These are phyloP conservation scores for Lysandra bellargus DNA, from an alignment of 2,888 invertebrate genomes.

Conservation along the genomic window DNA sequence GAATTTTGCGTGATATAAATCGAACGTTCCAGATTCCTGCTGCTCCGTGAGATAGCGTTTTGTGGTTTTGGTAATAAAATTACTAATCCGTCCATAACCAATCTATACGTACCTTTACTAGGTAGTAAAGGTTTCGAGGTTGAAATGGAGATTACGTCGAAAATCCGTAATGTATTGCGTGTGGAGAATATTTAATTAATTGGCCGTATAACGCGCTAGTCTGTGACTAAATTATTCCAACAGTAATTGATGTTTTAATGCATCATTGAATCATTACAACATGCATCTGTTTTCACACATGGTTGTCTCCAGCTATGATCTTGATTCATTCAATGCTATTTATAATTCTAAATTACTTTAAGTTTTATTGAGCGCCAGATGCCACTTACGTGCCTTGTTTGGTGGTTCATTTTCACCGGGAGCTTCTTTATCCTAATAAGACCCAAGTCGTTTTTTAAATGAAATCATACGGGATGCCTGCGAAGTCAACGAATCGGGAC, in stretches of 20 bases:
- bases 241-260: slow-evolving; percentile 25
- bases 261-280: slow-evolving; percentile 17
- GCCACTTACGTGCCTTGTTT: background rate
- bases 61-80: slow-evolving; percentile 4
- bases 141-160: slow-evolving; percentile 22
- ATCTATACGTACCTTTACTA: slow-evolving; percentile 16
- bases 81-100: slow-evolving; percentile 6
- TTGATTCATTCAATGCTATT: background rate
- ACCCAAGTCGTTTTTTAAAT: background rate
- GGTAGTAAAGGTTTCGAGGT: no score
- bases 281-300: slow-evolving; percentile 19
- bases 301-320: slow-evolving; percentile 2
- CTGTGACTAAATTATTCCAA: slow-evolving; percentile 22
- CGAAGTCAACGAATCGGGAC: background rate
- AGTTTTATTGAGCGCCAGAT: background rate
- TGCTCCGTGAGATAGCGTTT: slow-evolving; percentile 11
- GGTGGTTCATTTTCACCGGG: no score
- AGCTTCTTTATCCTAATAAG: background rate
- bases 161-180: slow-evolving; percentile 11
- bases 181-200: slow-evolving; percentile 27
- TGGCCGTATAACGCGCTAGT: slow-evolving; percentile 13
- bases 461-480: background rate
- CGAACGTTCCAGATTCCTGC: background rate
- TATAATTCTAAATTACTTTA: slow-evolving; percentile 2
- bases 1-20: background rate